Conservation (phyloP, 2,888 invertebrate species). For the Phyllotreta striolata region DNA sequence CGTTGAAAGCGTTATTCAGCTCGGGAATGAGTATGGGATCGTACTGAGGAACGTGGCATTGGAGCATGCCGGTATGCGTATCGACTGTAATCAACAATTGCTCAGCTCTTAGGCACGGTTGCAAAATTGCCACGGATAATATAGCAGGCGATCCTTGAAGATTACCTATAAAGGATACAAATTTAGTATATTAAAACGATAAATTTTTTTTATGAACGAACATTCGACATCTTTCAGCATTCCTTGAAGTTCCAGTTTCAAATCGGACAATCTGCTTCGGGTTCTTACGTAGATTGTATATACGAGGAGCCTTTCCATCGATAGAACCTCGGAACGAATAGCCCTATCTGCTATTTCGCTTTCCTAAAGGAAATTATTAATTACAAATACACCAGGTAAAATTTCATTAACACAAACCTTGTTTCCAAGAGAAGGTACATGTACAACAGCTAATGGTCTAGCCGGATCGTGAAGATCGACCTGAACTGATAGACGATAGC, state of each 20-base stretch:
- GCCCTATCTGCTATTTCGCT: conserved; percentile 78
- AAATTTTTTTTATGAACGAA: conserved; percentile 56
- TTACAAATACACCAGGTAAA: not conserved
- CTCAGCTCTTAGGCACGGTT: conserved; percentile 91
- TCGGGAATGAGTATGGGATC: conserved; percentile 83
- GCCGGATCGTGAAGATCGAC: conserved; percentile 84
- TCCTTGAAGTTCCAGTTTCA: conserved; percentile 78
- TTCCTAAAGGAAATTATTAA: conserved; percentile 58
- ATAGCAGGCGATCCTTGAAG: conserved; percentile 93
- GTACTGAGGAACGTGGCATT: conserved; percentile 92
- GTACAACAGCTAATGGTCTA: conserved; percentile 75
- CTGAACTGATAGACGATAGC: conserved; percentile 88
- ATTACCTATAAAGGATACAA: conserved; percentile 67
- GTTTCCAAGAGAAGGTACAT: conserved; percentile 73
- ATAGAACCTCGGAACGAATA: conserved; percentile 88
- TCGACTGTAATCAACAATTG: conserved; percentile 92
- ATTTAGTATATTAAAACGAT: too few species aligned
- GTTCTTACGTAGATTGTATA: conserved; percentile 95
- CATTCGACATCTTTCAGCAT: conserved; percentile 77
- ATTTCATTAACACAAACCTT: conserved; percentile 61
- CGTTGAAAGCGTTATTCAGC: conserved; percentile 80
- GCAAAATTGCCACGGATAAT: conserved; percentile 86
- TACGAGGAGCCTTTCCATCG: conserved; percentile 92
- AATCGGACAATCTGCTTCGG: conserved; percentile 80
- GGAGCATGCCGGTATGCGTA: conserved; percentile 90